A percentile compares a stretch with the other conserved stretches of the same genome.
Evolutionary conservation across 2,113 vertebrate genomes (phyloP).

Genomic region (Eulemur rufifrons): DNA sequence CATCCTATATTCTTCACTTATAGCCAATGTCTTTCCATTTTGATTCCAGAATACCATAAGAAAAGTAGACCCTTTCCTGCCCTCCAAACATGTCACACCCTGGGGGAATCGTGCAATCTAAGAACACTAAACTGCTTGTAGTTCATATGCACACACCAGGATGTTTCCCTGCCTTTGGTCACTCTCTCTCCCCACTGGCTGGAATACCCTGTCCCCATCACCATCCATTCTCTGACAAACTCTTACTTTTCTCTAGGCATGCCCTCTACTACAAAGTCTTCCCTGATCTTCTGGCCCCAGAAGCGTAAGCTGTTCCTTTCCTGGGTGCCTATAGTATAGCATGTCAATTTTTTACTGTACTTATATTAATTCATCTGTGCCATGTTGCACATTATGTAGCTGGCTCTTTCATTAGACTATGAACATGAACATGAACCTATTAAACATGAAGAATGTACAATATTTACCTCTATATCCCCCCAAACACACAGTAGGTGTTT

Average conservation of each 20-base stretch:
- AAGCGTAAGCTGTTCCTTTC: background rate
- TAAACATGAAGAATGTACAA: background rate
- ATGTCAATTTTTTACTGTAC: background rate
- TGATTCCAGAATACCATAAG: conserved; percentile 10
- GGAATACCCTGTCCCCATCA: background rate
- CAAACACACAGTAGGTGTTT: background rate
- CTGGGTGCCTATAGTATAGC: background rate
- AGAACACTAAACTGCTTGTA: background rate
- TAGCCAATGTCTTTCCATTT: background rate
- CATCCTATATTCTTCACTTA: background rate
- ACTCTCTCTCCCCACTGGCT: background rate
- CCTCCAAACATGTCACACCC: rapidly evolving
- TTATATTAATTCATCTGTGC: background rate
- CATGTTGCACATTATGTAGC: background rate
- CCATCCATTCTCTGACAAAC: background rate
- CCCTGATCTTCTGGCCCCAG: background rate
- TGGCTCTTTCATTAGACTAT: background rate
- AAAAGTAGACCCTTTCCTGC: background rate
- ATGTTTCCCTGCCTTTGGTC: background rate
- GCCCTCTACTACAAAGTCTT: background rate
- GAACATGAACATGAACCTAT: background rate
- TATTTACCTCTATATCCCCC: background rate
- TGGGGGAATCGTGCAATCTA: background rate
- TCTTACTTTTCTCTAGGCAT: background rate
- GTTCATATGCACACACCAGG: background rate